These are phyloP conservation scores for Gila robusta DNA, from an alignment of 2,797 vertebrate species.

Conservation along the genomic window DNA sequence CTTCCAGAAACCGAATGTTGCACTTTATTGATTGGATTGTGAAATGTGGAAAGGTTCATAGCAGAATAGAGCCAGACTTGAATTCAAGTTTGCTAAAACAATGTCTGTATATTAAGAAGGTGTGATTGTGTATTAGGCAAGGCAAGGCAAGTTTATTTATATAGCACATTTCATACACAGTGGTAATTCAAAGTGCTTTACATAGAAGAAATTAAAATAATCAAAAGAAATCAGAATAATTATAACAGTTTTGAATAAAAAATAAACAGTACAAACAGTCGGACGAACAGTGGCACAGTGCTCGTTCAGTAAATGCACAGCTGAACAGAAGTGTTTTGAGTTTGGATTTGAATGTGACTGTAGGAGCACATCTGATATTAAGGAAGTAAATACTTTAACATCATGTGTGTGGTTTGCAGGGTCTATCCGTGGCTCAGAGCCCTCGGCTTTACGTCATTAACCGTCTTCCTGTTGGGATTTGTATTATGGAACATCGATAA, in stretches of 20 bases:
- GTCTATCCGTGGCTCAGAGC: conserved; percentile 94
- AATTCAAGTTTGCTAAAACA: background rate
- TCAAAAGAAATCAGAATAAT: no score
- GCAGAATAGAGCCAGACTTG: background rate
- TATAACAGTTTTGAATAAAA: no score
- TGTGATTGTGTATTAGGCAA: background rate
- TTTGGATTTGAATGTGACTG: no score
- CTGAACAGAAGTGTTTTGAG: no score
- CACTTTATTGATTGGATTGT: background rate
- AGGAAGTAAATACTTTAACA: background rate
- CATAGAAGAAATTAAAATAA: no score
- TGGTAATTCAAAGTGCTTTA: no score
- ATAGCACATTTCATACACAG: no score
- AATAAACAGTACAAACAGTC: no score
- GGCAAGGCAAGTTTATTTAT: no score
- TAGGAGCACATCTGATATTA: no score
- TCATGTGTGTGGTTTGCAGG: conserved; percentile 74
- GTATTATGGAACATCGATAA: conserved; percentile 98
- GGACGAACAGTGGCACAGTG: no score
- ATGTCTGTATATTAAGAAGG: background rate
- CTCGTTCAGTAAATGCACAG: no score
- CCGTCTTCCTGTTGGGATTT: conserved; percentile 93
- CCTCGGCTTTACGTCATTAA: conserved; percentile 90
- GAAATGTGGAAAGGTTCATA: background rate
- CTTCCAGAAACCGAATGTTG: background rate